A percentile compares a stretch with the other conserved stretches of the same genome.
Conservation (phyloP, 2,888 invertebrate species). For the Eilema depressum region DNA sequence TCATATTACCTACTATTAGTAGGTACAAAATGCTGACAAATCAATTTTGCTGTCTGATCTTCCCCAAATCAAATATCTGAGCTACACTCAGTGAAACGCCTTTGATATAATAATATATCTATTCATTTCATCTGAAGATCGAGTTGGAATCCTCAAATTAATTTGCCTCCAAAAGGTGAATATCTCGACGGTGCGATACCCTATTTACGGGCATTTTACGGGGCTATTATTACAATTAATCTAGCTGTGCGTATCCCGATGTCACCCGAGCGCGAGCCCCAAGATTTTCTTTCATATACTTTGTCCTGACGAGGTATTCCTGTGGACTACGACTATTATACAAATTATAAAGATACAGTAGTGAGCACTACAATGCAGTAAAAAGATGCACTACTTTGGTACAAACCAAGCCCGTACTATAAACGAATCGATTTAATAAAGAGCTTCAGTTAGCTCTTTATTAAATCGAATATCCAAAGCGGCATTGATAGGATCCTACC, state of each 20-base stretch:
- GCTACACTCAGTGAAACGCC: constrained; percentile 56
- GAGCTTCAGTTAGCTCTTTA: too few relatives aligned
- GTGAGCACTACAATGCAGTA: too few relatives aligned
- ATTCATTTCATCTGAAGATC: constrained; percentile 63
- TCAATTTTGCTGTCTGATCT: constrained; percentile 56
- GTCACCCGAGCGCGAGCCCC: not conserved
- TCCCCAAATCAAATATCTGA: constrained; percentile 62
- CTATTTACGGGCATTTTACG: constrained; percentile 2
- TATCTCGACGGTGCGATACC: constrained; percentile 41
- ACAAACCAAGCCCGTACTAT: too few relatives aligned
- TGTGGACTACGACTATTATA: too few relatives aligned
- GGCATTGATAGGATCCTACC: too few relatives aligned
- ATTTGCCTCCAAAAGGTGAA: constrained; percentile 62
- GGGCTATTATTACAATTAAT: not conserved
- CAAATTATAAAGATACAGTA: too few relatives aligned
- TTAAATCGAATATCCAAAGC: too few relatives aligned
- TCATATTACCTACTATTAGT: constrained; percentile 39
- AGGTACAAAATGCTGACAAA: constrained; percentile 54
- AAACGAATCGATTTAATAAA: too few relatives aligned
- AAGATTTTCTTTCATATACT: not conserved
- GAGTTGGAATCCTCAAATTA: constrained; percentile 65
- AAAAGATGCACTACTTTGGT: too few relatives aligned
- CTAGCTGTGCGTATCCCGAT: not conserved
- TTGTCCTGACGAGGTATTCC: too few relatives aligned
- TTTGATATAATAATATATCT: constrained; percentile 64